Evolutionary conservation across 1,140 invertebrate genomes (phyloP).

Genomic region (Pomacea maculata): DNA sequence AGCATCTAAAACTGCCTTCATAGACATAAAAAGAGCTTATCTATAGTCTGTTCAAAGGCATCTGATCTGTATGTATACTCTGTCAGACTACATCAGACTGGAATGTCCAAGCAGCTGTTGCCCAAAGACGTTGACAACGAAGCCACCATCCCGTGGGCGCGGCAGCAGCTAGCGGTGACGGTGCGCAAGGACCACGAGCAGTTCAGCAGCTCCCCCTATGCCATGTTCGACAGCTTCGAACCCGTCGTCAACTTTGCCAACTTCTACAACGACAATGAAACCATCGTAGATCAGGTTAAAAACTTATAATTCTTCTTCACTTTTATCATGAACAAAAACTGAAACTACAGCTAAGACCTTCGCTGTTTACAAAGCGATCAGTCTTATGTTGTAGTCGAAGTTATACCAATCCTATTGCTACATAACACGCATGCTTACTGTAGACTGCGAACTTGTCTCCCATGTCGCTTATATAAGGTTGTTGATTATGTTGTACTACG

Average conservation of each 20-base stretch:
- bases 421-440: too few species aligned
- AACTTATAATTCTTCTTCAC: neutral
- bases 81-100: constrained; percentile 19
- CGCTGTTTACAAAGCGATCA: too few species aligned
- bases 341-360: too few species aligned
- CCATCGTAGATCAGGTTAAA: constrained; percentile 52
- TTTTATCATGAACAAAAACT: too few species aligned
- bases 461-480: too few species aligned
- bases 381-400: too few species aligned
- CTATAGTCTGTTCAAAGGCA: too few species aligned
- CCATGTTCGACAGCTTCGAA: constrained; percentile 47
- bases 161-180: constrained; percentile 58
- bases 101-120: constrained; percentile 42
- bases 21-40: neutral
- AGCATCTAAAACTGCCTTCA: too few species aligned
- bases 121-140: constrained; percentile 48
- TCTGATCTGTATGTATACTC: neutral
- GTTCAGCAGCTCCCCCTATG: constrained; percentile 52
- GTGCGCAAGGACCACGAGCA: constrained; percentile 55
- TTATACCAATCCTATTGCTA: too few species aligned
- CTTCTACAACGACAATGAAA: constrained; percentile 54
- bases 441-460: too few species aligned
- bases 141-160: constrained; percentile 45
- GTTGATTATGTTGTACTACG: too few species aligned
- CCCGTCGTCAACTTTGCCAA: constrained; percentile 54